phyloP scores from a whole-genome alignment of 2,797 vertebrate species.

The Dendrocincla tyrannina region DNA sequence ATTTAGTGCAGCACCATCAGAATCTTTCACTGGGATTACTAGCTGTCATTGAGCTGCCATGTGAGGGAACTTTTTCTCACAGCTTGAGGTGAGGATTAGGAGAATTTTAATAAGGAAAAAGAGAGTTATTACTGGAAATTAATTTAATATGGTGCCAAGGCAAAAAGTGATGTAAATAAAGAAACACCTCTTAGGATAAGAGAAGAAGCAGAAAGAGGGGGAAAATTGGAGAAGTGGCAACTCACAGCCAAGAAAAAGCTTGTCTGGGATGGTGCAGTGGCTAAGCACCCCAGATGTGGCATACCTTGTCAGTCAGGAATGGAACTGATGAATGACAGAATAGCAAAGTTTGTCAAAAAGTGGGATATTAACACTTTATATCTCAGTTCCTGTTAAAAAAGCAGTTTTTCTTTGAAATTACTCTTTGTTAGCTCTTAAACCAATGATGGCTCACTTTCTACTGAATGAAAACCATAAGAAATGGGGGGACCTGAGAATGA shows the following conservation, averaged over 20 bases:
- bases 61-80: not conserved
- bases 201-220: not conserved
- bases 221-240: not conserved
- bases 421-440: constrained; percentile 6
- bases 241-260: not conserved
- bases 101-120: not conserved
- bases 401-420: not conserved
- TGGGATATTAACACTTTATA: not conserved
- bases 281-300: not conserved
- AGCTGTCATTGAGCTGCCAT: not conserved
- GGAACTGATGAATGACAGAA: not conserved
- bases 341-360: not conserved
- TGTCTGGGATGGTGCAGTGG: not conserved
- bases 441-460: not conserved
- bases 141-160: not conserved
- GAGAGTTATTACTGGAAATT: not conserved
- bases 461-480: constrained; percentile 26
- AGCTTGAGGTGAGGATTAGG: not conserved
- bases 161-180: constrained; percentile 24
- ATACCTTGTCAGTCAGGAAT: not conserved
- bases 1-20: not conserved
- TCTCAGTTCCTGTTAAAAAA: constrained; percentile 8
- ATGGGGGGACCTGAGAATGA: not conserved
- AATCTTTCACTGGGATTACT: not conserved
- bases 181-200: not conserved